Evolutionary conservation across 2,888 invertebrate species (phyloP).

Genomic region (Thecocarcelia acutangulata): DNA sequence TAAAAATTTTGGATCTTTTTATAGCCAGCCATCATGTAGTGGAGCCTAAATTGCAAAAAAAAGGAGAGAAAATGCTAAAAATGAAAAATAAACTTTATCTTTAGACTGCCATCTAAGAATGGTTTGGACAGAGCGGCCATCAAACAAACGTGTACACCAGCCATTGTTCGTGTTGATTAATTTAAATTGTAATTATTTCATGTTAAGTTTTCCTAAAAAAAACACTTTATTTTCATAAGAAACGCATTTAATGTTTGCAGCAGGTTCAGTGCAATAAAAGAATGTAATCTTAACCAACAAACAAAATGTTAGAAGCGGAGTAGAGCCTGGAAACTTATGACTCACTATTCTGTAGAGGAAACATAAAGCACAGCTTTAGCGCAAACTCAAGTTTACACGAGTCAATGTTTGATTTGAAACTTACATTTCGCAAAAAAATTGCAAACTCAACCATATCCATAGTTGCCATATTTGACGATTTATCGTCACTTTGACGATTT

Average conservation of each 20-base stretch:
- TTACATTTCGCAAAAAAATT: no score
- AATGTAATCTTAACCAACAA: neutral
- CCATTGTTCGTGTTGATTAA: slow-evolving; percentile 73
- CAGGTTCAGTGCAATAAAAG: slow-evolving; percentile 4
- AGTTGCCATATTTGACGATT: no score
- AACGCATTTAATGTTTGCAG: slow-evolving; percentile 64
- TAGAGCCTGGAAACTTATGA: no score
- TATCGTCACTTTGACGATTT: no score
- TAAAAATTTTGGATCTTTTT: slow-evolving; percentile 22
- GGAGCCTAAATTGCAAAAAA: slow-evolving; percentile 25
- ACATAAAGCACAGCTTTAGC: no score
- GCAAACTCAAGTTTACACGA: no score
- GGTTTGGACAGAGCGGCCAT: slow-evolving; percentile 16
- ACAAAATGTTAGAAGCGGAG: neutral
- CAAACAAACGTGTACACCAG: slow-evolving; percentile 14
- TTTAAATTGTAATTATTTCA: slow-evolving; percentile 76
- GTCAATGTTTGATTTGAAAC: no score
- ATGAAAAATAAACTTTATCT: slow-evolving; percentile 48
- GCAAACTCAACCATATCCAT: no score
- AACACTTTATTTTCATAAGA: slow-evolving; percentile 71
- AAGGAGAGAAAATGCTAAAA: slow-evolving; percentile 12
- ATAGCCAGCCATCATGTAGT: slow-evolving; percentile 18
- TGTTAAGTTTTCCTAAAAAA: slow-evolving; percentile 69
- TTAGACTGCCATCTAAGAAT: slow-evolving; percentile 54
- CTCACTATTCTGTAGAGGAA: no score